Conservation (phyloP, 2,113 vertebrate genomes). For the Notarius lentiginosus region DNA sequence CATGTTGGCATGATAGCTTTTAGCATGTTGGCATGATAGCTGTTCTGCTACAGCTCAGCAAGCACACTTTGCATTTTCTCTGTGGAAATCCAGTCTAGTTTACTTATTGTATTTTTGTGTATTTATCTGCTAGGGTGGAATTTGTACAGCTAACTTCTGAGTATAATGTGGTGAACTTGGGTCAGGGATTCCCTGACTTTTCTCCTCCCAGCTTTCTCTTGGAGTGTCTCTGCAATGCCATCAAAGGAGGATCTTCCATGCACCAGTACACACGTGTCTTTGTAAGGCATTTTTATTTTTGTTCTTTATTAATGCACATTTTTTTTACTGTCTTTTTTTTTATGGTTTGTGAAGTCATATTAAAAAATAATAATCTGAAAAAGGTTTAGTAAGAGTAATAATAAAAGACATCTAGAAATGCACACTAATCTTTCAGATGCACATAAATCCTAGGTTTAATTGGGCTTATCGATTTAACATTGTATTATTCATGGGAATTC, state of each 20-base stretch:
- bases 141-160: slow-evolving; percentile 75
- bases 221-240: slow-evolving; percentile 77
- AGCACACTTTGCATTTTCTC: too few species aligned
- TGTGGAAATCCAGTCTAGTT: not conserved
- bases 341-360: not conserved
- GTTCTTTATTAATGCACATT: not conserved
- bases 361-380: not conserved
- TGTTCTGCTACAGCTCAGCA: too few species aligned
- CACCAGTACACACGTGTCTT: slow-evolving; percentile 92
- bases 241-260: slow-evolving; percentile 70
- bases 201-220: slow-evolving; percentile 80
- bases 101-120: not conserved
- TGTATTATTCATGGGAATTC: not conserved
- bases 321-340: not conserved
- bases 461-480: not conserved
- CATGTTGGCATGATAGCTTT: too few species aligned
- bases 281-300: slow-evolving; percentile 70
- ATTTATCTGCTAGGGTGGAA: slow-evolving; percentile 80
- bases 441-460: not conserved
- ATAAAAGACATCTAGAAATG: not conserved
- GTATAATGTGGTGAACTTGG: slow-evolving; percentile 85
- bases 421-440: not conserved
- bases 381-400: not conserved
- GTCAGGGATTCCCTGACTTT: slow-evolving; percentile 93
- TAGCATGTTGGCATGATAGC: too few species aligned